Evolutionary conservation across 1,140 invertebrate species (phyloP).

Genomic region (Euglossa dilemma): DNA sequence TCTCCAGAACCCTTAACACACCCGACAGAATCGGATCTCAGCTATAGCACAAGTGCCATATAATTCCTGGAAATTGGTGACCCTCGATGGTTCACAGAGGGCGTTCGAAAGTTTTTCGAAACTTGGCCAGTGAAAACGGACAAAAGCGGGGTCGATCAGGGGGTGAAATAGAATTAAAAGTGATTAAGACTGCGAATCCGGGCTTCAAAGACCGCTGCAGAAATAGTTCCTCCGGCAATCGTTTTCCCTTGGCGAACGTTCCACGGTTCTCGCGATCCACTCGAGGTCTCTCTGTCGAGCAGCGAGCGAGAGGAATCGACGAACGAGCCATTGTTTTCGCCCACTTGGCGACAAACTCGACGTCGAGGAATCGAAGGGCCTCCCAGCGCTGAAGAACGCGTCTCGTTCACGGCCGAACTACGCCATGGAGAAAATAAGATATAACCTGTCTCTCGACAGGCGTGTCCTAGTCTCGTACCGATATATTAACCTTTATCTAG

Average conservation of each 20-base stretch:
- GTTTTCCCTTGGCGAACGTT: slow-evolving; percentile 25
- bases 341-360: slow-evolving; percentile 64
- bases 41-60: not conserved
- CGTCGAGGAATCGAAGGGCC: slow-evolving; percentile 50
- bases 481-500: too few relatives aligned
- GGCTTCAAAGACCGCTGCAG: not conserved
- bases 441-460: too few relatives aligned
- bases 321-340: slow-evolving; percentile 71
- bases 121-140: not conserved
- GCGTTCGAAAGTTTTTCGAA: not conserved
- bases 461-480: too few relatives aligned
- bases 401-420: slow-evolving; percentile 50
- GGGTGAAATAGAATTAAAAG: slow-evolving; percentile 62
- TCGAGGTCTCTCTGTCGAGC: slow-evolving; percentile 39
- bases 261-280: not conserved
- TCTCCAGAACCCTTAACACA: too few relatives aligned
- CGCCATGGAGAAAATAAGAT: slow-evolving; percentile 48
- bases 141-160: slow-evolving; percentile 13
- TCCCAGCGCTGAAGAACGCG: slow-evolving; percentile 24
- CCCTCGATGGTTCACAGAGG: too few relatives aligned
- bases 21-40: too few relatives aligned
- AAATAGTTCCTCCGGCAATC: slow-evolving; percentile 35
- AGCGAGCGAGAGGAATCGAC: slow-evolving; percentile 45
- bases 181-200: slow-evolving; percentile 53
- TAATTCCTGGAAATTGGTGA: not conserved